phyloP scores from a whole-genome alignment of 2,797 vertebrate genomes.

The Lophotriccus pileatus region DNA sequence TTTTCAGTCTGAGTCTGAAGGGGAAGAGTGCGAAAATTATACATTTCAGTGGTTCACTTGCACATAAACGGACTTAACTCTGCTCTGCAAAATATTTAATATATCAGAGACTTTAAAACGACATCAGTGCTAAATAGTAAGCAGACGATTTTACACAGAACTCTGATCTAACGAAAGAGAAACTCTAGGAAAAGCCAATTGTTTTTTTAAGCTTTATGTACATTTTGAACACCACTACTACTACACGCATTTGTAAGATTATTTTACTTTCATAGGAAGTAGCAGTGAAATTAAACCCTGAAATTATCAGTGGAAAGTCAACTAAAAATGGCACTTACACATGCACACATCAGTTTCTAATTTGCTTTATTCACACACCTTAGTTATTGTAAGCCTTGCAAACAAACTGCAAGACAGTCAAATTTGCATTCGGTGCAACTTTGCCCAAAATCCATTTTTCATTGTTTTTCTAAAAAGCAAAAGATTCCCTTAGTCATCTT shows the following conservation, averaged over 20 bases:
- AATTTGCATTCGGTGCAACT: not conserved
- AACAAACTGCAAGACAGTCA: not conserved
- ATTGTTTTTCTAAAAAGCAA: not conserved
- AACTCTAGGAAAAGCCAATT: not conserved
- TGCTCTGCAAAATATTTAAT: conserved; percentile 5
- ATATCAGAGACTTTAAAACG: not conserved
- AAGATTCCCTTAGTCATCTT: not conserved
- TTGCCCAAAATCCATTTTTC: not conserved
- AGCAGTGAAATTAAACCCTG: not conserved
- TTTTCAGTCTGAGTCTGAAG: conserved; percentile 5
- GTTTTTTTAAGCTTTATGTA: not conserved
- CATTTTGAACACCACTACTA: conserved; percentile 8
- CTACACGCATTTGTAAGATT: conserved; percentile 14
- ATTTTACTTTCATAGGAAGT: not conserved
- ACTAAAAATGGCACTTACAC: conserved; percentile 2
- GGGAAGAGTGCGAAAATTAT: not conserved
- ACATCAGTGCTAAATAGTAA: not conserved
- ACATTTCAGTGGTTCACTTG: not conserved
- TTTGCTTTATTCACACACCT: conserved; percentile 2
- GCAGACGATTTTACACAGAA: not conserved
- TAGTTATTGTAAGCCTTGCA: not conserved
- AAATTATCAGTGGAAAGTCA: not conserved
- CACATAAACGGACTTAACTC: not conserved
- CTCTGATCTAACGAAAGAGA: not conserved
- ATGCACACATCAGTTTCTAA: not conserved